Percentiles rank a stretch among this genome's conserved stretches.
These are phyloP conservation scores for Corvus cornix DNA, from an alignment of 2,113 vertebrate genomes.

Conservation along the genomic window DNA sequence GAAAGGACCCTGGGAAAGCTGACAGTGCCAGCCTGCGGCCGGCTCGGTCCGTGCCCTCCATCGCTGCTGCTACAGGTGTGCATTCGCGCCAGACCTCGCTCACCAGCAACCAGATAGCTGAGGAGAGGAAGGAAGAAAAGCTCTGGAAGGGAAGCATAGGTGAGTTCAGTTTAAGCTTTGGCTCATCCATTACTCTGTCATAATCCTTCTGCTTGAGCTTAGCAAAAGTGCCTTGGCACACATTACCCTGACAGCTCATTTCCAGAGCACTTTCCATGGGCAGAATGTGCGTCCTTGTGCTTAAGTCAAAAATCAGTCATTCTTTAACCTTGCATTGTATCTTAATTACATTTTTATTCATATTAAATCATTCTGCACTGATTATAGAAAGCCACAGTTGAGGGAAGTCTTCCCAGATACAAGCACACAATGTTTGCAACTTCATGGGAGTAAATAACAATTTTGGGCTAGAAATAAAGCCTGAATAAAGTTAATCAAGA, in stretches of 20 bases:
- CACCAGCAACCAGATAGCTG: conserved; percentile 73
- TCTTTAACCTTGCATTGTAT: neutral
- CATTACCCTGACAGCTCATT: neutral
- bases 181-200: neutral
- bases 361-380: neutral
- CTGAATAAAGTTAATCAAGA: neutral
- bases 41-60: conserved; percentile 79
- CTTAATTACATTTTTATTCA: neutral
- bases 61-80: conserved; percentile 58
- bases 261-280: neutral
- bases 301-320: neutral
- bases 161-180: conserved; percentile 22
- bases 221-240: neutral
- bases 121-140: conserved; percentile 81
- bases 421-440: neutral
- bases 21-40: conserved; percentile 77
- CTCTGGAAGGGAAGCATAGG: conserved; percentile 81
- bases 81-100: conserved; percentile 83
- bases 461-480: neutral
- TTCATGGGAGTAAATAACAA: neutral
- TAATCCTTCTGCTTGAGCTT: neutral
- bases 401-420: neutral
- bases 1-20: conserved; percentile 75
- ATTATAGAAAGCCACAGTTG: neutral
- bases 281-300: neutral